A percentile compares a stretch with the other conserved stretches of the same genome.
These are phyloP conservation scores for Nannoperca obscura DNA, from an alignment of 2,797 vertebrate species.

Conservation along the genomic window DNA sequence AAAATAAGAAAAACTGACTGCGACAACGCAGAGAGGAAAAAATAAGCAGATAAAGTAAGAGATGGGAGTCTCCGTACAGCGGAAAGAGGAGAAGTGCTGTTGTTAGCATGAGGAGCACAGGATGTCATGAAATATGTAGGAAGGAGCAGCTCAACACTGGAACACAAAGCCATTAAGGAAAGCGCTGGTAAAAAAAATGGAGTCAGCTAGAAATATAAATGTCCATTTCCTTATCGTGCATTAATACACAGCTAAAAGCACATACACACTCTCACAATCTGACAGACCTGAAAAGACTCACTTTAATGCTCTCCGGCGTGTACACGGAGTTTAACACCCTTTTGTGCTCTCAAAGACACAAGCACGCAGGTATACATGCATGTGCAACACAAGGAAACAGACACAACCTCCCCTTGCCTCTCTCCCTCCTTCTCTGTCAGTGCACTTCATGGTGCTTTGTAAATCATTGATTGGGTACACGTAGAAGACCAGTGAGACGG, in stretches of 20 bases:
- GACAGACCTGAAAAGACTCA: constrained; percentile 24
- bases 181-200: constrained; percentile 64
- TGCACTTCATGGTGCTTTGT: constrained; percentile 54
- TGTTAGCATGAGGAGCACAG: constrained; percentile 73
- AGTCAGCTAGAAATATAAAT: constrained; percentile 78
- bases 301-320: constrained; percentile 40
- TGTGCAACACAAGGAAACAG: constrained; percentile 30
- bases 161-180: constrained; percentile 83
- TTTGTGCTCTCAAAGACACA: constrained; percentile 40
- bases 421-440: constrained; percentile 12
- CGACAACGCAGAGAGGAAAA: constrained; percentile 11
- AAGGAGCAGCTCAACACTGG: constrained; percentile 67
- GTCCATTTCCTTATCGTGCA: constrained; percentile 64
- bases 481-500: constrained; percentile 43
- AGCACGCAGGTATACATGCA: constrained; percentile 29
- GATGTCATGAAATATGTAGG: constrained; percentile 85
- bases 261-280: constrained; percentile 18
- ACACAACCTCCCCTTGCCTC: constrained; percentile 14
- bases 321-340: constrained; percentile 49
- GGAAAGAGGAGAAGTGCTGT: constrained; percentile 55
- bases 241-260: constrained; percentile 43
- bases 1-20: constrained; percentile 13
- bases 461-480: constrained; percentile 77
- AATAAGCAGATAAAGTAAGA: constrained; percentile 36
- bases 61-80: constrained; percentile 28